Evolutionary conservation across 1,140 invertebrate genomes (phyloP).

Genomic region (Cotesia glomerata): DNA sequence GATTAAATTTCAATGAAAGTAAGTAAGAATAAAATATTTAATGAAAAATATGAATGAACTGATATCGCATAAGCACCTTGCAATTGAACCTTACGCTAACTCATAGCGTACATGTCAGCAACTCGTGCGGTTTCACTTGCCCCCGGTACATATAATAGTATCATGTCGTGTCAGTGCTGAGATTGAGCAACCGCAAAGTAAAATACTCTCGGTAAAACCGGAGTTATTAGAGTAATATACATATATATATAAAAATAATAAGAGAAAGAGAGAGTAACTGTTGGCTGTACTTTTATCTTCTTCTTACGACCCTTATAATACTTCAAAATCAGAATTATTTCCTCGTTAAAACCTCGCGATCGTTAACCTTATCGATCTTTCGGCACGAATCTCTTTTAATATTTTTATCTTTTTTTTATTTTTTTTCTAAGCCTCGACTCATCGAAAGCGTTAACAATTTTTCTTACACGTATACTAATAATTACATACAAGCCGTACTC

Average conservation of each 20-base stretch:
- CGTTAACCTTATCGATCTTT: neutral
- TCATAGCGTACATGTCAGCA: slow-evolving; percentile 18
- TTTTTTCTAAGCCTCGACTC: neutral
- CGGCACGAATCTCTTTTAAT: neutral
- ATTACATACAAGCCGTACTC: too few species aligned
- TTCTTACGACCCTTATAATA: neutral
- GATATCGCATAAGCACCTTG: neutral
- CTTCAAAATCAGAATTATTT: neutral
- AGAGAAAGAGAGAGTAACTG: neutral
- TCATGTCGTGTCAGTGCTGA: neutral
- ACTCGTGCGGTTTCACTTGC: slow-evolving; percentile 10
- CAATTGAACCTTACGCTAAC: neutral
- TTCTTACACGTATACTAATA: neutral
- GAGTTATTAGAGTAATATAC: neutral
- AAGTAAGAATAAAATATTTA: neutral
- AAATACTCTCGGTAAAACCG: slow-evolving; percentile 13
- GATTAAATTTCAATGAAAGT: neutral
- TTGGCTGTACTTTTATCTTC: neutral
- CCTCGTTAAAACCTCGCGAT: slow-evolving; percentile 7
- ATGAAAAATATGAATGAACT: neutral
- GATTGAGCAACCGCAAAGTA: slow-evolving; percentile 15
- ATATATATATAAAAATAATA: too few species aligned
- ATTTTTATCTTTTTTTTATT: neutral
- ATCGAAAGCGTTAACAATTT: neutral
- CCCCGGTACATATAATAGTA: too few species aligned